Conservation (phyloP, 2,797 vertebrate genomes). For the Diplodus sargus region DNA sequence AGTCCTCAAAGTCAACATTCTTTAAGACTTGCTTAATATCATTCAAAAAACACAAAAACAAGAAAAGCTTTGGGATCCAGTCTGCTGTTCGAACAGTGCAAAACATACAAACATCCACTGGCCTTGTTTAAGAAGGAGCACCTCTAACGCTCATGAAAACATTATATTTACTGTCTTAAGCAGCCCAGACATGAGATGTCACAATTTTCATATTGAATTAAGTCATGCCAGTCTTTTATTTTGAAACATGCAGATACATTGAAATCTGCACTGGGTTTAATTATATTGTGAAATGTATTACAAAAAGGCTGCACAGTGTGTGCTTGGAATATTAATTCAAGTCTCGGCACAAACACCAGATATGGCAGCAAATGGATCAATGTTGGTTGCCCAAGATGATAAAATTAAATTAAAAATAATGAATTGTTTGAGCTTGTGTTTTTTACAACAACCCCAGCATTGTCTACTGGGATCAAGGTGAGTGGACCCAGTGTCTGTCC, state of each 20-base stretch:
- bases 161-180: neutral
- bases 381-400: neutral
- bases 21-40: neutral
- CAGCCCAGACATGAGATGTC: slow-evolving; percentile 3
- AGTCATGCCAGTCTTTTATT: neutral
- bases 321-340: neutral
- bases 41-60: neutral
- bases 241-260: neutral
- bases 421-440: neutral
- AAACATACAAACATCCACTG: slow-evolving; percentile 14
- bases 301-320: neutral
- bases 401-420: too few species aligned
- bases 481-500: too few species aligned
- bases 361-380: neutral
- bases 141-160: slow-evolving; percentile 4
- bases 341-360: neutral
- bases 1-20: neutral
- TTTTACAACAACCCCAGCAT: neutral
- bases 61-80: neutral
- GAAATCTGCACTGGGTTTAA: neutral
- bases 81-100: neutral
- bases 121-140: slow-evolving; percentile 12
- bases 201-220: neutral
- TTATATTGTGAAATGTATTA: neutral
- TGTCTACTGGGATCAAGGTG: neutral